phyloP scores from a whole-genome alignment of 2,888 invertebrate genomes.

The Escarpia spicata region DNA sequence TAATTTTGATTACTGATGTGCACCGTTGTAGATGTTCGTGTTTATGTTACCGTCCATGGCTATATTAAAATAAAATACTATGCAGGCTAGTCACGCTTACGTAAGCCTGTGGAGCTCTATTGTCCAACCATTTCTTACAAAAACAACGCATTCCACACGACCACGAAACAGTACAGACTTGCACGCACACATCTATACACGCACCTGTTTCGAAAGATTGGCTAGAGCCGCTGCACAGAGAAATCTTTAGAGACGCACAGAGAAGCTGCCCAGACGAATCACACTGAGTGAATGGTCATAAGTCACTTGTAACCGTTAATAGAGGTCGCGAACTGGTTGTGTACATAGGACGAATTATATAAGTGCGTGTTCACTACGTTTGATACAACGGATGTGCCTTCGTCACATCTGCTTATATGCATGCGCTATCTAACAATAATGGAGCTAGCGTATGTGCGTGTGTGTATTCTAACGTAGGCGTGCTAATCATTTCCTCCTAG shows the following conservation, averaged over 20 bases:
- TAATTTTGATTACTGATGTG: no score
- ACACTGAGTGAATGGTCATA: background rate
- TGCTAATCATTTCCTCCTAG: no score
- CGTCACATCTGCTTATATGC: background rate
- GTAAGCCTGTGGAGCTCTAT: background rate
- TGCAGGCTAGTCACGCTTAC: background rate
- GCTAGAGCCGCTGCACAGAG: background rate
- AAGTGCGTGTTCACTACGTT: background rate
- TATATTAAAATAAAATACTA: background rate
- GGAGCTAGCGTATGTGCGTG: no score
- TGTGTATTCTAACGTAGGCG: no score
- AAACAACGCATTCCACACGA: background rate
- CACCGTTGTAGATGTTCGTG: no score
- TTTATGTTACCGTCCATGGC: background rate
- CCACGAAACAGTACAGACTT: background rate
- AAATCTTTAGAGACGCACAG: background rate
- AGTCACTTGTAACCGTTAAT: background rate
- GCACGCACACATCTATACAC: background rate
- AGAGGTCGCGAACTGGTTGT: background rate
- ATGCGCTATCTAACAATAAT: background rate
- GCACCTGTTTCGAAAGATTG: background rate
- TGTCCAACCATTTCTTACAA: background rate
- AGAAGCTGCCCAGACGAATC: background rate
- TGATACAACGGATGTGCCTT: background rate
- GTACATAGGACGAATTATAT: background rate